Evolutionary conservation across 1,140 invertebrate genomes (phyloP).

Genomic region (Drosophila fuyamai): DNA sequence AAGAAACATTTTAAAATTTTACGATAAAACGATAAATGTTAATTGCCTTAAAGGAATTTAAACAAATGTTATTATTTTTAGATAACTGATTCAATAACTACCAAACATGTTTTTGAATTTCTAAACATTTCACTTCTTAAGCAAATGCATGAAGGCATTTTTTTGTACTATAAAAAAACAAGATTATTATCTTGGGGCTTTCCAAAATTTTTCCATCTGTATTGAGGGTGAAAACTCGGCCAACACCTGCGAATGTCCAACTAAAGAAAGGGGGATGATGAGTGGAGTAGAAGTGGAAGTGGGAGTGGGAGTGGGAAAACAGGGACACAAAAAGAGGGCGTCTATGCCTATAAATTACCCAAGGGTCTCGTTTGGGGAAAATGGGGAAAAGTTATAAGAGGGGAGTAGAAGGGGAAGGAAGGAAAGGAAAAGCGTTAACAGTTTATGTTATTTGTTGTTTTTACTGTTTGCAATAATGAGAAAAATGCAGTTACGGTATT

Average conservation of each 20-base stretch:
- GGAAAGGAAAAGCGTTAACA: constrained; percentile 20
- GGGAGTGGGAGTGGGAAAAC: too few relatives aligned
- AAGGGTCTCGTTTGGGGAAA: constrained; percentile 26
- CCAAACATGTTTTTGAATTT: too few relatives aligned
- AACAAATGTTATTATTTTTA: not conserved
- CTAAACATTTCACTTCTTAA: too few relatives aligned
- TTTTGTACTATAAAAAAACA: too few relatives aligned
- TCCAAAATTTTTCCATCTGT: not conserved
- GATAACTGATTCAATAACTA: too few relatives aligned
- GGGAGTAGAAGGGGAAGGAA: not conserved
- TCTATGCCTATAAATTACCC: constrained; percentile 56
- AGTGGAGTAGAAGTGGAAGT: too few relatives aligned
- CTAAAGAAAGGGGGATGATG: not conserved
- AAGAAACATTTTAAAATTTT: not conserved
- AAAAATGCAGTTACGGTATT: constrained; percentile 35
- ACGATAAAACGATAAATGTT: not conserved
- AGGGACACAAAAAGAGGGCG: constrained; percentile 10
- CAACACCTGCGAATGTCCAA: constrained; percentile 16
- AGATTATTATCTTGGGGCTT: not conserved
- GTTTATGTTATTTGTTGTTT: constrained; percentile 12
- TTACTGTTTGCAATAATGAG: constrained; percentile 18
- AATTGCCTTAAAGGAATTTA: too few relatives aligned
- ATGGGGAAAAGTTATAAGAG: not conserved
- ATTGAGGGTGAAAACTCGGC: constrained; percentile 10
- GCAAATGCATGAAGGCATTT: too few relatives aligned